Base-by-base conservation (phyloP, 2,113 vertebrate genomes). In the Porphyrio hochstetteri region DNA sequence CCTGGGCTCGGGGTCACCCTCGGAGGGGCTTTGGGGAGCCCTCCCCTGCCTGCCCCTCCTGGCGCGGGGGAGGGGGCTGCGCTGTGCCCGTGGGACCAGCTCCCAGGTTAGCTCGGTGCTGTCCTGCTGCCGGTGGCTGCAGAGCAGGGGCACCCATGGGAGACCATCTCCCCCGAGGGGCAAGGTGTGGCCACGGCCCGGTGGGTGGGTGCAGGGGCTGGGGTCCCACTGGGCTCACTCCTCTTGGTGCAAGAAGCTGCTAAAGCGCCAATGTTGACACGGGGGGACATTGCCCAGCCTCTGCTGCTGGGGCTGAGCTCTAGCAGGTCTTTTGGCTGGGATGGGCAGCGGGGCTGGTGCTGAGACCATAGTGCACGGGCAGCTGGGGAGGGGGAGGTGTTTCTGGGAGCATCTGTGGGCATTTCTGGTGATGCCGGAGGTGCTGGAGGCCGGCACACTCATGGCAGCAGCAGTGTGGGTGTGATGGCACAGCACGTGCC, bases 341-440 rank as follows among this genome's bases (percentile, higher is more conserved):
- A 48, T 13, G 50, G 65, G 31, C 20, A 42, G 14, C 3, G 3
- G 63, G 42, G 19, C 63, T 11, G 9, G 52, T 4, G 4, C 48
- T 11, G 31, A 63, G 48, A 11, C 23, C 2, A 0, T 0, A 8
- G 7, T 25, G 28, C 0, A 0, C 3, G 3, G 29, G 46, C 15
- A 24, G 15, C 46, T 6, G 4, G 48, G 55, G 27, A 50, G 48
- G 23, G 48, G 23, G 21, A 24, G 11, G 48, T 24, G 48, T 50
- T 24, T 50, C 23, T 5, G 2, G 36, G 55, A 36, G 46, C 27
- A 38, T 15, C 38, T 2, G 1, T 2, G 2, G 36, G 21, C 5
- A 0, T 27, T 53, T 8, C 28, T 60, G 64, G 38, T 2, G 44
- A 16, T 60, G 59, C 50, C 0, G 0, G 44, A 33, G 3, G 8